These are phyloP conservation scores for Pseudochromis fuscus DNA, from an alignment of 2,797 vertebrate species.

Conservation along the genomic window DNA sequence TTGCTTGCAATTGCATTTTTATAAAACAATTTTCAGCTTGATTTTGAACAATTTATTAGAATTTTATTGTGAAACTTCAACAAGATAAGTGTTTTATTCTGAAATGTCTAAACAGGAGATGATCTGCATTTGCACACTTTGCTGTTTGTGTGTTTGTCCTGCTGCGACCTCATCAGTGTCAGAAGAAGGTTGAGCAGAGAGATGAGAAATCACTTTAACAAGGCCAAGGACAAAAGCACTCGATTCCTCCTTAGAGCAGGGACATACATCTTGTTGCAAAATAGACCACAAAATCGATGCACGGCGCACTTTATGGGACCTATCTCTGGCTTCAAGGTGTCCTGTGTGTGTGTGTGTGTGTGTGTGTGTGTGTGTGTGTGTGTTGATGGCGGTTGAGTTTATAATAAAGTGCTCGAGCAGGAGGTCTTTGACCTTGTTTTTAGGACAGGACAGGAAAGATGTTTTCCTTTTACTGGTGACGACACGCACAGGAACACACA, in stretches of 20 bases:
- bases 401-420: slow-evolving; percentile 54
- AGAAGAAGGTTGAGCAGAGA: background rate
- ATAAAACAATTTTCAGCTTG: no score
- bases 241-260: slow-evolving; percentile 34
- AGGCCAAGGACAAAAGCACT: slow-evolving; percentile 51
- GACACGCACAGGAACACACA: slow-evolving; percentile 12
- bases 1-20: no score
- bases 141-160: slow-evolving; percentile 19
- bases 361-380: slow-evolving; percentile 27
- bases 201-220: slow-evolving; percentile 53
- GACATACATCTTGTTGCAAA: slow-evolving; percentile 58
- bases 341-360: slow-evolving; percentile 13
- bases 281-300: slow-evolving; percentile 56
- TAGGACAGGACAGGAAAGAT: slow-evolving; percentile 45
- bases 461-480: slow-evolving; percentile 49
- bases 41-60: no score
- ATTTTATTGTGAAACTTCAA: background rate
- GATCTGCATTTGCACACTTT: background rate
- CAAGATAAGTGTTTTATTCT: background rate
- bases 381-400: slow-evolving; percentile 24
- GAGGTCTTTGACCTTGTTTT: slow-evolving; percentile 65
- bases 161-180: slow-evolving; percentile 36
- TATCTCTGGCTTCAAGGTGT: slow-evolving; percentile 42
- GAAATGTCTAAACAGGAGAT: background rate
- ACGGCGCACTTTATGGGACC: slow-evolving; percentile 34